These are phyloP conservation scores for Epicampocera succincta DNA, from an alignment of 2,888 invertebrate species.

Conservation along the genomic window DNA sequence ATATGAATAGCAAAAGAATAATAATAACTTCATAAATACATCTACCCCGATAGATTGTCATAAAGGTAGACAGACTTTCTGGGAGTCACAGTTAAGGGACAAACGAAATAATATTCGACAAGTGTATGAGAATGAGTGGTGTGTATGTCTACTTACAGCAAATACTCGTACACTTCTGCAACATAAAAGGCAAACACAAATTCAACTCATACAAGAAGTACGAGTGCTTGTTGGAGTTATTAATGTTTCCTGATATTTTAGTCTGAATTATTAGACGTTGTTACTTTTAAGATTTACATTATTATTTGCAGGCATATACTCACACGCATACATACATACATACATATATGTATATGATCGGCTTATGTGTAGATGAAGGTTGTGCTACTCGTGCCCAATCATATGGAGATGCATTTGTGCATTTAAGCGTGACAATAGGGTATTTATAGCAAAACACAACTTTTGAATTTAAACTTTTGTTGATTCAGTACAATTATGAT, in stretches of 20 bases:
- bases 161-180: background rate
- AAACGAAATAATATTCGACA: slow-evolving; percentile 29
- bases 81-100: slow-evolving; percentile 12
- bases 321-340: background rate
- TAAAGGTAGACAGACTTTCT: slow-evolving; percentile 29
- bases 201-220: slow-evolving; percentile 9
- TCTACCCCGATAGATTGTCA: slow-evolving; percentile 31
- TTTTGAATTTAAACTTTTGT: no score
- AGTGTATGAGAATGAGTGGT: slow-evolving; percentile 5
- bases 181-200: slow-evolving; percentile 30
- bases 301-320: slow-evolving; percentile 8
- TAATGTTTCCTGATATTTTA: slow-evolving; percentile 64
- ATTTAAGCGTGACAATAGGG: slow-evolving; percentile 11
- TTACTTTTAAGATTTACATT: slow-evolving; percentile 33
- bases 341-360: no score
- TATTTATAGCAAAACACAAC: background rate
- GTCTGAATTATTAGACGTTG: slow-evolving; percentile 32
- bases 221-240: slow-evolving; percentile 58
- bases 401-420: background rate
- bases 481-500: no score
- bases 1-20: slow-evolving; percentile 42
- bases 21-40: slow-evolving; percentile 53
- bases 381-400: background rate
- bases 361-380: no score
- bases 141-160: slow-evolving; percentile 3